Conservation (phyloP, 2,113 vertebrate species). For the Ifrita kowaldi region DNA sequence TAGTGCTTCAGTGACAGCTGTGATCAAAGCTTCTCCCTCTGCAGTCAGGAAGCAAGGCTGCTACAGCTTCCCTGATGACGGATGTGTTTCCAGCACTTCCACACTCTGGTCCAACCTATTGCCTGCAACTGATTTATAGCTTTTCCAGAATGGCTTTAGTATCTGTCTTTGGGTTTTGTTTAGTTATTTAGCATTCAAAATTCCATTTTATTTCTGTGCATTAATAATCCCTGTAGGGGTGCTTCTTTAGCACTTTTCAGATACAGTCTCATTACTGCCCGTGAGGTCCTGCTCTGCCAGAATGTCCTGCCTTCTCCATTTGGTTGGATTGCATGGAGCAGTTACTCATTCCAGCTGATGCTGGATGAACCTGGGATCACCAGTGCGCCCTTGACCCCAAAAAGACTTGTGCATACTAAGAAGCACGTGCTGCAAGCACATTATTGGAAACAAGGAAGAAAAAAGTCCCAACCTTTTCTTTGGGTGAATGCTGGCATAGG, state of each 20-base stretch:
- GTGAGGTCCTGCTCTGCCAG: not conserved
- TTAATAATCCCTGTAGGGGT: not conserved
- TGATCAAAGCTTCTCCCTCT: conserved; percentile 35
- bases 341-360: not conserved
- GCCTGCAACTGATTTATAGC: not conserved
- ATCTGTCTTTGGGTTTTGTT: not conserved
- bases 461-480: not conserved
- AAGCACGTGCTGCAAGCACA: not conserved
- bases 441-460: not conserved
- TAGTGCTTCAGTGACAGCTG: not conserved
- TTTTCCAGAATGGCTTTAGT: not conserved
- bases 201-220: not conserved
- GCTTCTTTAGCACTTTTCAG: not conserved
- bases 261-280: not conserved
- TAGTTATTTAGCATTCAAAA: conserved; percentile 4
- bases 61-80: not conserved
- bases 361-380: not conserved
- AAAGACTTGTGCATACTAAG: not conserved
- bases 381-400: not conserved
- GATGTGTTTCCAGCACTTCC: not conserved
- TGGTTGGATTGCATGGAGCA: not conserved
- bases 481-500: not conserved
- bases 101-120: not conserved
- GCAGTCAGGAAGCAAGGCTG: not conserved
- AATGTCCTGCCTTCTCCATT: not conserved